Evolutionary conservation across 2,888 invertebrate species (phyloP), one percentile per base, ranked within the genome.

Genomic region (Amphipyra berbera): DNA sequence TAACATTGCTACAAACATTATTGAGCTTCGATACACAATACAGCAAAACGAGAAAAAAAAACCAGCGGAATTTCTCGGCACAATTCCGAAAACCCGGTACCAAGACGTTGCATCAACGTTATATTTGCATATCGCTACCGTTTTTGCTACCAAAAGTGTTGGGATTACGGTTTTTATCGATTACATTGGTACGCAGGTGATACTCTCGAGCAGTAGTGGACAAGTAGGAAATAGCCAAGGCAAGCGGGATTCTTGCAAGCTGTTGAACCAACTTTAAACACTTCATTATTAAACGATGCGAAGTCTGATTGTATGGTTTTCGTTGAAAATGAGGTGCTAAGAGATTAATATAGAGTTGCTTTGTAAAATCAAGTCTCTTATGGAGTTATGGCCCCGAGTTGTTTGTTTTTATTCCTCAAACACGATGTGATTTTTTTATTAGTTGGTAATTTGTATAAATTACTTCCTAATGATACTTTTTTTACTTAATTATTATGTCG

Each of bases 141-240:
- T 64, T 54, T 52, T 13, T 45, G 33, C 13, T 37, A 64, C 27
- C 42, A 63, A 61, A 55, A 75, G 38, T 61, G 53, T 60, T 47
- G 52, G 45, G 46, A 55, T 41, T 48, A 44, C 14, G 38, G 15
- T 60, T 75, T 68, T 60, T 60, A 59, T 59, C 52, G 65, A 57
- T 61, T 61, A 67, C 67, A 74, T 68, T 75, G 79, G 79, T 80
- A 82, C 76, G 13, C 66, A 45, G 75, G 72, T 49, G 62, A 65
- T 70, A 70, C 45, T 65, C 47, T 27, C 15, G 38, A 15, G 60
- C 60, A 47, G 73, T 84, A 76, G 82, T 84, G 81, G 73, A 84
- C 86, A 87, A 91, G 90, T 92, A 94, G 94, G 94, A 94, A 94
- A 93, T 86, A 83, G 73, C 86, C 94, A 94, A 94, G 94, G 94